These are phyloP conservation scores for Pseudomugil tenellus DNA, from an alignment of 2,797 vertebrate species.

Conservation along the genomic window DNA sequence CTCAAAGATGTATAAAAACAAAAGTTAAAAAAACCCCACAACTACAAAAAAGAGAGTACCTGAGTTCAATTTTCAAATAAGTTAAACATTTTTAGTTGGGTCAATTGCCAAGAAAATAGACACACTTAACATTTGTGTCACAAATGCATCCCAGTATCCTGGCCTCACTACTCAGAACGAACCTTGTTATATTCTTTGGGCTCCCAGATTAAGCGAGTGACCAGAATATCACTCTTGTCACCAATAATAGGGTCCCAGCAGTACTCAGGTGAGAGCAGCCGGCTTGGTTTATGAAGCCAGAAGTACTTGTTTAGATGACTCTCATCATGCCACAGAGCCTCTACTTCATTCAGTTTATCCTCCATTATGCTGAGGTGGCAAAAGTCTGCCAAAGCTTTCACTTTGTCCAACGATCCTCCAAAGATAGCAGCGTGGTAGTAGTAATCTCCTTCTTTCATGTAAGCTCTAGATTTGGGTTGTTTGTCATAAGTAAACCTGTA, in stretches of 20 bases:
- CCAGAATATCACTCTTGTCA: conserved; percentile 37
- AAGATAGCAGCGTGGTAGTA: conserved; percentile 78
- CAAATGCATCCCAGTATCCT: not conserved
- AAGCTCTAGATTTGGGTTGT: conserved; percentile 69
- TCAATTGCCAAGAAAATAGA: not conserved
- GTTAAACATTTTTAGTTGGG: not conserved
- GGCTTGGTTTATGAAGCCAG: conserved; percentile 68
- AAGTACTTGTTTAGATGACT: conserved; percentile 79
- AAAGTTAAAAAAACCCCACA: not conserved
- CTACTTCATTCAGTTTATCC: conserved; percentile 66
- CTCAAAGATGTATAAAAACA: not conserved
- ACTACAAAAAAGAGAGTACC: not conserved
- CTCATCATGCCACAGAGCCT: conserved; percentile 79
- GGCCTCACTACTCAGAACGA: not conserved
- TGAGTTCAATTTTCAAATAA: not conserved
- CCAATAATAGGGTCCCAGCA: conserved; percentile 56
- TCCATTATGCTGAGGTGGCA: conserved; percentile 63
- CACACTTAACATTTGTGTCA: not conserved
- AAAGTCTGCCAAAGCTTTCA: conserved; percentile 50
- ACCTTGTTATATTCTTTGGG: conserved; percentile 67
- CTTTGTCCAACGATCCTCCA: conserved; percentile 62
- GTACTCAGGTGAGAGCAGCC: conserved; percentile 76
- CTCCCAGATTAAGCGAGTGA: conserved; percentile 71
- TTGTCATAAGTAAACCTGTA: conserved; percentile 57
- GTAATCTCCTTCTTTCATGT: conserved; percentile 65